Evolutionary conservation across 2,797 vertebrate species (phyloP).

Genomic region (Eulemur mongoz): DNA sequence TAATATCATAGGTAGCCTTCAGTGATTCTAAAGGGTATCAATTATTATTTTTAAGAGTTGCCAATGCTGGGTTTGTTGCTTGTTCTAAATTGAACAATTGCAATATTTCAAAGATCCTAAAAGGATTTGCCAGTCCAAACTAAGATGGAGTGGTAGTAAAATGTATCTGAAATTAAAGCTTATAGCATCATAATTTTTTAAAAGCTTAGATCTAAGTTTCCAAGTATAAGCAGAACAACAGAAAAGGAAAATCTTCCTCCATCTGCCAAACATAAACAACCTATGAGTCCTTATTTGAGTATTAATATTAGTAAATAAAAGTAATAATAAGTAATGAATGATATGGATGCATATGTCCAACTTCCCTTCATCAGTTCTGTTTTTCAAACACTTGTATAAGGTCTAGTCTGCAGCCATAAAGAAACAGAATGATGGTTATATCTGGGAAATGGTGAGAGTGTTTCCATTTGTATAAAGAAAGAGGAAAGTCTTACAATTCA

Average conservation of each 20-base stretch:
- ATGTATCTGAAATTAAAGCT: slow-evolving; percentile 20
- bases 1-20: slow-evolving; percentile 34
- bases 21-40: slow-evolving; percentile 64
- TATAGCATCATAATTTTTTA: slow-evolving; percentile 53
- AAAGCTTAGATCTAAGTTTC: slow-evolving; percentile 54
- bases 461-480: slow-evolving; percentile 57
- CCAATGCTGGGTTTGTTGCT: slow-evolving; percentile 29
- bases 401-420: slow-evolving; percentile 27
- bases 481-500: slow-evolving; percentile 61
- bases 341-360: background rate
- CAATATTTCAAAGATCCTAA: slow-evolving; percentile 56
- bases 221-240: background rate
- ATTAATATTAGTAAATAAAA: slow-evolving; percentile 36
- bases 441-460: slow-evolving; percentile 48
- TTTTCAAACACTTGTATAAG: slow-evolving; percentile 36
- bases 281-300: background rate
- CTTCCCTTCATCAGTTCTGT: slow-evolving; percentile 2
- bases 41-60: slow-evolving; percentile 45
- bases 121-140: slow-evolving; percentile 62
- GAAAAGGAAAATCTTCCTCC: slow-evolving; percentile 17
- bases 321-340: background rate
- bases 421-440: slow-evolving; percentile 34
- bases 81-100: slow-evolving; percentile 53
- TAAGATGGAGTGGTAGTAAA: slow-evolving; percentile 62
- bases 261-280: slow-evolving; percentile 15